Evolutionary conservation across 2,113 vertebrate species (phyloP).

Genomic region (Gracilinanus agilis): DNA sequence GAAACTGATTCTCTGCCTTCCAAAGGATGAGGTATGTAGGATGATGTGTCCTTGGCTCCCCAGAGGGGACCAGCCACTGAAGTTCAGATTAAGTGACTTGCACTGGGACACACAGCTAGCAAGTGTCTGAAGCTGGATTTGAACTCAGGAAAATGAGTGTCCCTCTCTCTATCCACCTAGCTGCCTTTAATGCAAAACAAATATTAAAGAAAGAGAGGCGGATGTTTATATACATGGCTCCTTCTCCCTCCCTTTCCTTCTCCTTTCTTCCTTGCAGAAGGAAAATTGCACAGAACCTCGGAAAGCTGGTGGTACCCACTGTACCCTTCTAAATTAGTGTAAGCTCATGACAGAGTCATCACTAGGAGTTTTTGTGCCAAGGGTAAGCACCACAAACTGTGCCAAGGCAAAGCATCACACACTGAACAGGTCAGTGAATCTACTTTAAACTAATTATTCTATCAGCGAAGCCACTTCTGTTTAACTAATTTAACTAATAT

Average conservation of each 20-base stretch:
- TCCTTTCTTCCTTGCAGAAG: neutral
- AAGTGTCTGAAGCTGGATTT: too few relatives aligned
- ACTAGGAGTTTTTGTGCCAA: neutral
- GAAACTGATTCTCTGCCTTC: neutral
- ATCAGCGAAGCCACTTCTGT: too few relatives aligned
- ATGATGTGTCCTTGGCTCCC: constrained; percentile 6
- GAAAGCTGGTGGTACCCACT: neutral
- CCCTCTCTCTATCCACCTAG: too few relatives aligned
- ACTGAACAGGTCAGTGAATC: neutral
- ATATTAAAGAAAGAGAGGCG: neutral
- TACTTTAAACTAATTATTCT: neutral
- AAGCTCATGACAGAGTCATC: neutral
- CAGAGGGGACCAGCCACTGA: neutral
- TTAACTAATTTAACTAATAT: too few relatives aligned
- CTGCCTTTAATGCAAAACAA: too few relatives aligned
- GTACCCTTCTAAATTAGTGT: neutral
- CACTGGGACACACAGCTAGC: too few relatives aligned
- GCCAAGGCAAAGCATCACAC: neutral
- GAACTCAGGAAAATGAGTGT: too few relatives aligned
- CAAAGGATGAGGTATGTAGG: neutral
- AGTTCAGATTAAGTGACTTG: neutral
- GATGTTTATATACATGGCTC: neutral
- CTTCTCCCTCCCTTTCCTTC: neutral
- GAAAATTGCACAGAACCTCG: neutral
- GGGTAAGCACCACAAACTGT: neutral